Evolutionary conservation across 2,888 invertebrate species (phyloP).

Genomic region (Alloplasta piceator): DNA sequence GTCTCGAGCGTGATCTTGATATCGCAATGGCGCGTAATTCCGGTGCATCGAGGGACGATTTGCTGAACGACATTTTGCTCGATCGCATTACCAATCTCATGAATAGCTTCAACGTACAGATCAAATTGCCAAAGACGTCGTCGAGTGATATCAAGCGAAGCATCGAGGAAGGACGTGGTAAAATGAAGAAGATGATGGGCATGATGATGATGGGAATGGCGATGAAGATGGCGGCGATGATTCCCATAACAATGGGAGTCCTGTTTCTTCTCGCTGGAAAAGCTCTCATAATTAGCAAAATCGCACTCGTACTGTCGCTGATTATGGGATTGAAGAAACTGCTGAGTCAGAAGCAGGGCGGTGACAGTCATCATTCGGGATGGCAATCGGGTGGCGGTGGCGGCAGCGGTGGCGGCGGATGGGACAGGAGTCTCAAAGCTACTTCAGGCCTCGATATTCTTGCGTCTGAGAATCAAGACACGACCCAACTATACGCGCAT

Average conservation of each 20-base stretch:
- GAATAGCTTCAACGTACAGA: conserved; percentile 90
- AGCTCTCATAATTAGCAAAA: conserved; percentile 92
- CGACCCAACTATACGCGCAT: conserved; percentile 83
- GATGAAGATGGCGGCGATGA: conserved; percentile 92
- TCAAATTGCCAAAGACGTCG: conserved; percentile 90
- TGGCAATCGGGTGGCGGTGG: conserved; percentile 83
- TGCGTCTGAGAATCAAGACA: conserved; percentile 75
- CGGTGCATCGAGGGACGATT: conserved; percentile 87
- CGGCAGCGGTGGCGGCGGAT: conserved; percentile 84
- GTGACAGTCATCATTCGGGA: conserved; percentile 81
- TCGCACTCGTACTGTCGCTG: conserved; percentile 91
- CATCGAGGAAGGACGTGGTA: conserved; percentile 92
- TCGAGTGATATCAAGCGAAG: conserved; percentile 88
- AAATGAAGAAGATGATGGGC: conserved; percentile 96
- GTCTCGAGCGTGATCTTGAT: conserved; percentile 85
- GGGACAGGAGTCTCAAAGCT: conserved; percentile 87
- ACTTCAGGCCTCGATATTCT: conserved; percentile 62
- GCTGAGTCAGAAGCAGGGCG: conserved; percentile 87
- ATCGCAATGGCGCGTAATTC: conserved; percentile 87
- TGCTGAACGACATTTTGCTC: conserved; percentile 88
- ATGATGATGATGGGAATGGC: conserved; percentile 96
- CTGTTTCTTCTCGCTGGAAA: conserved; percentile 93
- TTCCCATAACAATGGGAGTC: conserved; percentile 91
- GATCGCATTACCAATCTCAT: conserved; percentile 89
- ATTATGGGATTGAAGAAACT: conserved; percentile 93